phyloP scores from a whole-genome alignment of 2,113 vertebrate genomes.

The Pleuronectes platessa region DNA sequence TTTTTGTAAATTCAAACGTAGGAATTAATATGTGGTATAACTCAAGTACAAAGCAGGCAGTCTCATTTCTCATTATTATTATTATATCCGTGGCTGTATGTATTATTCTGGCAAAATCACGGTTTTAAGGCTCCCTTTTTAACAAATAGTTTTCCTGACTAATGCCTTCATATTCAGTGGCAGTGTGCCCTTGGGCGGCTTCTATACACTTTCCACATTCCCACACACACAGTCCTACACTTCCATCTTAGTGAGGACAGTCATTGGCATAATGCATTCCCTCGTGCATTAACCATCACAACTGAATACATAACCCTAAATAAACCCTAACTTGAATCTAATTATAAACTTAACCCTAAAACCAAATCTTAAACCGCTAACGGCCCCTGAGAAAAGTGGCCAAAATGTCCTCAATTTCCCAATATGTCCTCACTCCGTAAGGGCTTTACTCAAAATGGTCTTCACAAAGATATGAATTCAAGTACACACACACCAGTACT shows the following conservation, averaged over 20 bases:
- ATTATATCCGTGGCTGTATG: too few species aligned
- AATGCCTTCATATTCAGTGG: too few species aligned
- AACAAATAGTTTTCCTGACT: too few species aligned
- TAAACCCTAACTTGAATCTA: neutral
- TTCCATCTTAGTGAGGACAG: neutral
- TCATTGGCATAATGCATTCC: neutral
- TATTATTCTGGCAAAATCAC: too few species aligned
- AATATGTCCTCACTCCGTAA: too few species aligned
- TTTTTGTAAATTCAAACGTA: too few species aligned
- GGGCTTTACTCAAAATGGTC: too few species aligned
- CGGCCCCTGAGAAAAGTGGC: neutral
- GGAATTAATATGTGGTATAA: too few species aligned
- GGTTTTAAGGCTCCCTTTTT: too few species aligned
- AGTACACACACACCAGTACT: neutral
- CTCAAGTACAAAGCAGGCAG: too few species aligned
- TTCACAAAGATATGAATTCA: neutral
- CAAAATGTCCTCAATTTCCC: neutral
- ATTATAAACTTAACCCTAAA: neutral
- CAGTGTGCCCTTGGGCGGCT: neutral
- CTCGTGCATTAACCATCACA: neutral
- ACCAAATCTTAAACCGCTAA: neutral
- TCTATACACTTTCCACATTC: neutral
- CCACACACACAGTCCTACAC: neutral
- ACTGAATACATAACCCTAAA: neutral
- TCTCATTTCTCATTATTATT: too few species aligned